Percentiles rank a stretch among this genome's conserved stretches.
Conservation (phyloP, 2,797 vertebrate genomes). For the Enteromius anoplus region DNA sequence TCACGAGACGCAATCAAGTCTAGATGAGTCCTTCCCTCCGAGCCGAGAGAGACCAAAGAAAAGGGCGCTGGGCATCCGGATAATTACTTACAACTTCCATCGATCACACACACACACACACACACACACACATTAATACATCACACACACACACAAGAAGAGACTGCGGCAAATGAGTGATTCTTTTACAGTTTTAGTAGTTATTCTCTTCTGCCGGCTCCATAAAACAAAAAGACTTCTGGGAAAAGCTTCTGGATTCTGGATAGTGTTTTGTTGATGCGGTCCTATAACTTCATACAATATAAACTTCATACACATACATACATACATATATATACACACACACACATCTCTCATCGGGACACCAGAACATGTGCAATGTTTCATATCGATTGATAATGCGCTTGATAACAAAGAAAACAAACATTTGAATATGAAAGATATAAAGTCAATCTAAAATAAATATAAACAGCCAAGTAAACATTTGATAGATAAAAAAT, state of each 20-base stretch:
- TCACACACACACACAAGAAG: neutral
- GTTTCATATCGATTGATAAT: neutral
- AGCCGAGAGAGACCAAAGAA: neutral
- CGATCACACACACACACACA: neutral
- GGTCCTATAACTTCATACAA: no score
- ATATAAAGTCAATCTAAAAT: neutral
- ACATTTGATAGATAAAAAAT: no score
- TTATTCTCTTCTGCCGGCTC: neutral
- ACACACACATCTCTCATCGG: no score
- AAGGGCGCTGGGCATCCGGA: neutral
- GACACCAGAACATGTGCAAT: neutral
- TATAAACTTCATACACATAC: no score
- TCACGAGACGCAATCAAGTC: conserved; percentile 17
- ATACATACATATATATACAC: no score
- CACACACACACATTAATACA: neutral
- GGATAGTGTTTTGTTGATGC: no score
- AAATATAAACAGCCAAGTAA: neutral
- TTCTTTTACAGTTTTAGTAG: neutral
- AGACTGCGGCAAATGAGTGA: neutral
- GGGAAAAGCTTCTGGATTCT: no score
- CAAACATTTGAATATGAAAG: neutral
- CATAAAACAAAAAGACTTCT: no score
- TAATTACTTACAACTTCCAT: neutral
- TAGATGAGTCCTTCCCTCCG: neutral
- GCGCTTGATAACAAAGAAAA: neutral